Base-by-base conservation (phyloP, 2,797 vertebrate genomes). In the Coregonus ussuriensis region DNA sequence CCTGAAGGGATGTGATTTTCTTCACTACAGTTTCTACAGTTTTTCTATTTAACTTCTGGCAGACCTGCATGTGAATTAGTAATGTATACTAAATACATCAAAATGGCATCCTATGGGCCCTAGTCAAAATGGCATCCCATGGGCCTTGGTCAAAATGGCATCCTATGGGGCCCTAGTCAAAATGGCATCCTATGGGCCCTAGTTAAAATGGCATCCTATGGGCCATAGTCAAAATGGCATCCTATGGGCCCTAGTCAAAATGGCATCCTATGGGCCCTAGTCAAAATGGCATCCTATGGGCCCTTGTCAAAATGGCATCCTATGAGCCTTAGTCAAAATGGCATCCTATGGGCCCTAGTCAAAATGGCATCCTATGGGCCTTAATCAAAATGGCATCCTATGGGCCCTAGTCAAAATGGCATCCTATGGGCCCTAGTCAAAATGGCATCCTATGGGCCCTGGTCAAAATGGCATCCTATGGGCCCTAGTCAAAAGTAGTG, bases 401-500 rank as follows among this genome's bases (percentile, higher is more conserved):
- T 11, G 9, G 41, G 41, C 41, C 41, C 41, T 47, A 6, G 6
- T 41, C 37, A 37, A 37, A 37, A 37, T 33, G 31, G 31, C 31
- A 33, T 33, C 31, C 3, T 33, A 33, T 33, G 31, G 31, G 31
- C 31, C 31, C 3, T 33, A 3, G 31, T 33, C 31, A 6, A 25
- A 63, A 13, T 25, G 7, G 21, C 51, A 59, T 18, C 66, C 41
- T 13, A 47, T 11, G 9, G 41, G 41, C 41, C 41, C 41, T 47
- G 1, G 37, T 41, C 37, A 37, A 37, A 37, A 37, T 33, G 31
- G 3, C 31, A 33, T 33, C 31, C 31, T 33, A 37, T 37, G 35
- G 35, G 35, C 25, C 66, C 70, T 33, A 25, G n/a, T 37, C 74
- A 80, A 84, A 25, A 75, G 35, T 31, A 63, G 21, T 13, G 11